A percentile compares a stretch with the other conserved stretches of the same genome.
phyloP scores from a whole-genome alignment of 2,797 vertebrate species.

The Crocidura indochinensis region DNA sequence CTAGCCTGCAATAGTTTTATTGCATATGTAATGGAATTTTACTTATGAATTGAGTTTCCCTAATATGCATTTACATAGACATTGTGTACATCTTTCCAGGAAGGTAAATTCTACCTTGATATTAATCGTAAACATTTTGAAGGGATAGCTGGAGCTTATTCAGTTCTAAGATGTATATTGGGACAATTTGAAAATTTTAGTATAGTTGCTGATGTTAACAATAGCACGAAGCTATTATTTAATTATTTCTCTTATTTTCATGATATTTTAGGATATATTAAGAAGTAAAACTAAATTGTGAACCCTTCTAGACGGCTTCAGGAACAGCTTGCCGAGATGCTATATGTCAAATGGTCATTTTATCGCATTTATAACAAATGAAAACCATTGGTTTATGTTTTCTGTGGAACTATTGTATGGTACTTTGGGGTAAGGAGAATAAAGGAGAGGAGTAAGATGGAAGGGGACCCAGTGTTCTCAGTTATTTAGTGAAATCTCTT shows the following conservation, averaged over 20 bases:
- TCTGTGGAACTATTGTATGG: conserved; percentile 1
- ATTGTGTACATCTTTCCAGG: background rate
- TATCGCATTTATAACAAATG: conserved; percentile 64
- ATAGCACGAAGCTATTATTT: conserved; percentile 12
- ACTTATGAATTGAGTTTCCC: background rate
- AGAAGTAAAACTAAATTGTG: conserved; percentile 10
- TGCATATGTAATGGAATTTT: background rate
- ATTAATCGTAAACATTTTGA: conserved; percentile 58
- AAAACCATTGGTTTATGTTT: conserved; percentile 61
- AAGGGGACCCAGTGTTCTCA: conserved; percentile 66
- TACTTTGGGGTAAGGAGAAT: background rate
- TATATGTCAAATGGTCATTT: background rate
- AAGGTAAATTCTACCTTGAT: background rate
- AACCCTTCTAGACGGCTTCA: conserved; percentile 2
- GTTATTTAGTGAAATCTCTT: conserved; percentile 70
- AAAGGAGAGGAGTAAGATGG: background rate
- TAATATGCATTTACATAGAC: background rate
- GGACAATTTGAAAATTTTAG: conserved; percentile 29
- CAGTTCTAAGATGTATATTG: background rate
- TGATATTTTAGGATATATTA: background rate
- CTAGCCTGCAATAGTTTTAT: background rate
- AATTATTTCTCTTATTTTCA: conserved; percentile 49
- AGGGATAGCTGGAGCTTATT: background rate
- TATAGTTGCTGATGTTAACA: conserved; percentile 27
- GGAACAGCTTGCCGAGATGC: conserved; percentile 45